These are phyloP conservation scores for Chelonoidis abingdonii DNA, from an alignment of 2,113 vertebrate genomes.

Conservation along the genomic window DNA sequence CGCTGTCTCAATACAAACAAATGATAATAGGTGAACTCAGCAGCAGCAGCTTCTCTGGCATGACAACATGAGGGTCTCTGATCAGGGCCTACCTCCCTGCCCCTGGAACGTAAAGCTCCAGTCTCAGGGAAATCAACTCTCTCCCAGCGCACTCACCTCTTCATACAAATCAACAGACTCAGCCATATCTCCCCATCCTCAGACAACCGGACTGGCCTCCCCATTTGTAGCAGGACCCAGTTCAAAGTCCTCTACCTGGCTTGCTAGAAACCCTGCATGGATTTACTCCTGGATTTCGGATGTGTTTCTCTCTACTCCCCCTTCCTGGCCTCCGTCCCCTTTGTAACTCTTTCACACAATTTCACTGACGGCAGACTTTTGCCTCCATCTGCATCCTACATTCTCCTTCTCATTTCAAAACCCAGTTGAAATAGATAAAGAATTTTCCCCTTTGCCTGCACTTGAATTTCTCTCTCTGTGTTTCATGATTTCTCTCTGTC, in stretches of 20 bases:
- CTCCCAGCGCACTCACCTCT: not conserved
- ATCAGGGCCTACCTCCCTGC: fast-evolving
- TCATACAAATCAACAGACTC: not conserved
- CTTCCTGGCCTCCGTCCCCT: not conserved
- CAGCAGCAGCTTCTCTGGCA: fast-evolving
- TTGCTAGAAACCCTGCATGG: not conserved
- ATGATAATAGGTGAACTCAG: not conserved
- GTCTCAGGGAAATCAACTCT: not conserved
- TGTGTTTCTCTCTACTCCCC: not conserved
- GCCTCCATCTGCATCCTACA: not conserved
- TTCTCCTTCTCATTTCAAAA: not conserved
- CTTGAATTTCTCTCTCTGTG: not conserved
- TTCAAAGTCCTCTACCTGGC: not conserved
- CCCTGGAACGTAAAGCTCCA: too few species aligned
- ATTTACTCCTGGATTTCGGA: not conserved
- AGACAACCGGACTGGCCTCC: not conserved
- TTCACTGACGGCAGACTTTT: not conserved
- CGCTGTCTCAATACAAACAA: not conserved
- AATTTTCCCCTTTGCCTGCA: not conserved
- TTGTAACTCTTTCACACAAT: not conserved
- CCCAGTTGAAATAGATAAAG: not conserved
- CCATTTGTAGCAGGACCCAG: too few species aligned
- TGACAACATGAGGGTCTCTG: not conserved
- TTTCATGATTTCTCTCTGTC: not conserved
- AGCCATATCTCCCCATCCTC: not conserved